Evolutionary conservation across 1,140 invertebrate species (phyloP).

Genomic region (Zaprionus vittiger): DNA sequence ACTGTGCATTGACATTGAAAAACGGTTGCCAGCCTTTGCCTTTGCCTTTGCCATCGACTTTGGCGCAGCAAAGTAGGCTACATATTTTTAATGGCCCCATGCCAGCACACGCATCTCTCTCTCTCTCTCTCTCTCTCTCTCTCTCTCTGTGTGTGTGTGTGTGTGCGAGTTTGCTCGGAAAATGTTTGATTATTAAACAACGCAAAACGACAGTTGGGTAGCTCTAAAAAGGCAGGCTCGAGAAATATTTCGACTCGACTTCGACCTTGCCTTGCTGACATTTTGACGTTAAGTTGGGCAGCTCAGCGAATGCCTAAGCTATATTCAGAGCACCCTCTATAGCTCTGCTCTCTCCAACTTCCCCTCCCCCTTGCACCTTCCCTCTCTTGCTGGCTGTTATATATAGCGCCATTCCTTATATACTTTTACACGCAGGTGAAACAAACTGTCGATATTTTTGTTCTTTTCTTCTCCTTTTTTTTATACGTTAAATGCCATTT

Average conservation of each 20-base stretch:
- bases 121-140: no score
- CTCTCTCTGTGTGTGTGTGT: background rate
- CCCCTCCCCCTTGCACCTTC: no score
- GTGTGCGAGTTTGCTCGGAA: constrained; percentile 24
- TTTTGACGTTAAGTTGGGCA: constrained; percentile 58
- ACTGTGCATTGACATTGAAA: constrained; percentile 54
- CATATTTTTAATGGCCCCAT: constrained; percentile 35
- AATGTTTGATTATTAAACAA: constrained; percentile 58
- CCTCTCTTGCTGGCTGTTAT: background rate
- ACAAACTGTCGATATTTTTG: constrained; percentile 6
- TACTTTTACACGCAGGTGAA: constrained; percentile 21
- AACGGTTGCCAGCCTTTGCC: constrained; percentile 35
- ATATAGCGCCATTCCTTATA: background rate
- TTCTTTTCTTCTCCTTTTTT: background rate
- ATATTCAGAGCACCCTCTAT: background rate
- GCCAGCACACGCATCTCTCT: background rate
- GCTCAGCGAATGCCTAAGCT: background rate
- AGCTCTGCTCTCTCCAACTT: background rate
- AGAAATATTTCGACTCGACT: constrained; percentile 20
- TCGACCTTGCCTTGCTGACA: constrained; percentile 51
- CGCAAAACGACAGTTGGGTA: constrained; percentile 32
- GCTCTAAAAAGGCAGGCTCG: constrained; percentile 26
- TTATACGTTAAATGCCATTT: background rate
- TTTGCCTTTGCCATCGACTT: constrained; percentile 2
- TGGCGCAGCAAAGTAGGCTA: constrained; percentile 32